Conservation (phyloP, 2,888 invertebrate species). For the Flexamia atlantica region DNA sequence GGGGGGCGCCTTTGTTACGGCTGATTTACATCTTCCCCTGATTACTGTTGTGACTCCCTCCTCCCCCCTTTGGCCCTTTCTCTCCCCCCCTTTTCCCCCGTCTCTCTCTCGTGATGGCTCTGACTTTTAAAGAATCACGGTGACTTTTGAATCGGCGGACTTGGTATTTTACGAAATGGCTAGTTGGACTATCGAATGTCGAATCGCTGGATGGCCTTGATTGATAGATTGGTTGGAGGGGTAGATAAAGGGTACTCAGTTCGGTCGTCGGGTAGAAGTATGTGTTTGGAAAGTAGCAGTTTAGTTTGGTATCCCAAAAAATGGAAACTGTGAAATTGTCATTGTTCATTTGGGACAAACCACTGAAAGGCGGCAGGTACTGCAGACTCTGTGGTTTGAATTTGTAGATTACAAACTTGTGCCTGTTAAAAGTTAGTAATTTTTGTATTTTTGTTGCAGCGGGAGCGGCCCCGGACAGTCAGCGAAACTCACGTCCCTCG, state of each 20-base stretch:
- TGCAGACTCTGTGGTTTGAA: too few species aligned
- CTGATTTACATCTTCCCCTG: conserved; percentile 40
- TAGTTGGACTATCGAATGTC: too few species aligned
- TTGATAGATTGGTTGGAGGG: too few species aligned
- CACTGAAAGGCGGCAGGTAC: too few species aligned
- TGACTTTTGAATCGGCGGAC: not conserved
- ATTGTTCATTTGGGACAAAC: not conserved
- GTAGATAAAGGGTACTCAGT: too few species aligned
- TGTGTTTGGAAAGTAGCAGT: too few species aligned
- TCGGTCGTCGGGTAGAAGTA: too few species aligned
- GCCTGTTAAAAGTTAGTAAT: too few species aligned
- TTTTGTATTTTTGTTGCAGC: conserved; percentile 74
- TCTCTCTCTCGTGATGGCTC: not conserved
- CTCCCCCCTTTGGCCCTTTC: not conserved
- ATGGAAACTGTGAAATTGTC: not conserved
- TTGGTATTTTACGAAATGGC: not conserved
- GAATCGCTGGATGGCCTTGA: too few species aligned
- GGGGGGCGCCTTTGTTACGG: conserved; percentile 9
- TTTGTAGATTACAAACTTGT: too few species aligned
- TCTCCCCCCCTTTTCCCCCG: conserved; percentile 8
- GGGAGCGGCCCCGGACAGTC: conserved; percentile 76
- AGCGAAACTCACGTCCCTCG: conserved; percentile 72
- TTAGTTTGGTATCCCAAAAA: too few species aligned
- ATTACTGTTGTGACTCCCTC: conserved; percentile 21
- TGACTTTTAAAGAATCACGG: not conserved